These are phyloP conservation scores for Glyptemys insculpta DNA, from an alignment of 2,797 vertebrate species.

Conservation along the genomic window DNA sequence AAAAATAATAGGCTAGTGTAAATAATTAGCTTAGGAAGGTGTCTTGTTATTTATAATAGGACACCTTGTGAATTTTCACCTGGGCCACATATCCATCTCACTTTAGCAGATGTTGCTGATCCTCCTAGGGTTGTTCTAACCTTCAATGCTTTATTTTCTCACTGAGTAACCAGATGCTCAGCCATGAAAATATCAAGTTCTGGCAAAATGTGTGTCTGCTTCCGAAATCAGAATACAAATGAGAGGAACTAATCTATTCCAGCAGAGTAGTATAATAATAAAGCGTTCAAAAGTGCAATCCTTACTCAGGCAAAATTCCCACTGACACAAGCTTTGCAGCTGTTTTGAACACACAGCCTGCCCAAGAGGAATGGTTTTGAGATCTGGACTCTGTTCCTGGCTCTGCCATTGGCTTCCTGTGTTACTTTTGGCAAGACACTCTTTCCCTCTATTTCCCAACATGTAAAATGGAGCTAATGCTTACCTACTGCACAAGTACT, in stretches of 20 bases:
- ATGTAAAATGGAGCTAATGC: background rate
- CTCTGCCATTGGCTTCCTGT: background rate
- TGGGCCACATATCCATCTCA: constrained; percentile 29
- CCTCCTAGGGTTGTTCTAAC: constrained; percentile 52
- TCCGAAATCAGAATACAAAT: constrained; percentile 58
- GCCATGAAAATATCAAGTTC: constrained; percentile 49
- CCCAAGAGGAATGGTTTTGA: background rate
- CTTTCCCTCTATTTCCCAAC: background rate
- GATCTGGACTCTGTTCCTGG: background rate
- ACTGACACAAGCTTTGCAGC: background rate
- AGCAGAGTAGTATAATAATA: constrained; percentile 4
- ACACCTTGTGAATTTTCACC: constrained; percentile 49
- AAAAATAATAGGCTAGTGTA: constrained; percentile 44
- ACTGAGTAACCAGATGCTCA: constrained; percentile 66
- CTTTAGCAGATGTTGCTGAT: constrained; percentile 67
- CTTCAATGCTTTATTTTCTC: constrained; percentile 63
- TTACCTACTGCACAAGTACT: background rate
- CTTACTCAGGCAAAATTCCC: background rate
- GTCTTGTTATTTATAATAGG: constrained; percentile 58
- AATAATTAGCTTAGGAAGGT: constrained; percentile 62
- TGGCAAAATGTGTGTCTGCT: constrained; percentile 34
- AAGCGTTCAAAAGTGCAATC: background rate
- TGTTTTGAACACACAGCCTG: background rate
- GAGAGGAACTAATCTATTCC: background rate
- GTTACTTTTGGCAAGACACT: background rate